Conservation (phyloP, 2,113 vertebrate species). For the Austrofundulus limnaeus region DNA sequence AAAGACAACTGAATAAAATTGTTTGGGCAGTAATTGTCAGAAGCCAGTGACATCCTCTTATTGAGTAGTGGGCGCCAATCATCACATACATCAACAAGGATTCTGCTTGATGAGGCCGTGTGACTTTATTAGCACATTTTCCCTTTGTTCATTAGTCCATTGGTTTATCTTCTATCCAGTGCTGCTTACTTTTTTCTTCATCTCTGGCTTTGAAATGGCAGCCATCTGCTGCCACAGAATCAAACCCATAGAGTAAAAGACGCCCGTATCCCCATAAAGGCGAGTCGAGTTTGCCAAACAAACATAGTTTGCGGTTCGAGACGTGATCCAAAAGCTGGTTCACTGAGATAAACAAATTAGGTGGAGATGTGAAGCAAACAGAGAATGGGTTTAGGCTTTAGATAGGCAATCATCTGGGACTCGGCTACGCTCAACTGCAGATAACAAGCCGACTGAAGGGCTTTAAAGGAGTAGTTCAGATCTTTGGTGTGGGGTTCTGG, state of each 20-base stretch:
- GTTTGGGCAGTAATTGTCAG: constrained; percentile 4
- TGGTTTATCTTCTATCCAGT: constrained; percentile 21
- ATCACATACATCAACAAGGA: constrained; percentile 36
- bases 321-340: constrained; percentile 30
- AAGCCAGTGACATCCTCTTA: constrained; percentile 29
- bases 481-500: no score
- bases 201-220: constrained; percentile 42
- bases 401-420: constrained; percentile 6
- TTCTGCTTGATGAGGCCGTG: constrained; percentile 33
- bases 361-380: constrained; percentile 32
- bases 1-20: neutral
- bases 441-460: constrained; percentile 4
- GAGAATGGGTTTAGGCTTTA: constrained; percentile 25
- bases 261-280: constrained; percentile 35
- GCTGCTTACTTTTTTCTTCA: constrained; percentile 19
- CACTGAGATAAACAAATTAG: constrained; percentile 52
- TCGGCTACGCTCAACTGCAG: neutral
- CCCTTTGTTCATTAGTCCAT: constrained; percentile 25
- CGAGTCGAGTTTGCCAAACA: constrained; percentile 49
- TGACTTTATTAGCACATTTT: constrained; percentile 52
- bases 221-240: constrained; percentile 55
- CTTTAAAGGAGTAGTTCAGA: neutral
- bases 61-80: constrained; percentile 22
- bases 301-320: constrained; percentile 25
- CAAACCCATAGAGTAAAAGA: constrained; percentile 34